A percentile compares a stretch with the other conserved stretches of the same genome.
phyloP scores from a whole-genome alignment of 2,888 invertebrate genomes.

The Eupithecia tripunctaria region DNA sequence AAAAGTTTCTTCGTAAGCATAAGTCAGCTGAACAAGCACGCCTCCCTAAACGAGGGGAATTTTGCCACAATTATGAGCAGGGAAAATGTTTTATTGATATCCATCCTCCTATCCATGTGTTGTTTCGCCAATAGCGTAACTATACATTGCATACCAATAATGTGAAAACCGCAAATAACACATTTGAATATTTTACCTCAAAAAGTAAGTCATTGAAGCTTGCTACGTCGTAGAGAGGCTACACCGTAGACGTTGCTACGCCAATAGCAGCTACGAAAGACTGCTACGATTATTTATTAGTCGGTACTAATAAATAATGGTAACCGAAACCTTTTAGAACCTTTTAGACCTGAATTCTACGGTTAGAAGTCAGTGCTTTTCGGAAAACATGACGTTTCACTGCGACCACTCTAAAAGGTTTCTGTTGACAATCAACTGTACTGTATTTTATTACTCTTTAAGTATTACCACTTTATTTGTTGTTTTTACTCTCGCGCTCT shows the following conservation, averaged over 20 bases:
- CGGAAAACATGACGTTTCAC: not conserved
- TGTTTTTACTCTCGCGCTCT: not conserved
- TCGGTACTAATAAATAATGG: no score
- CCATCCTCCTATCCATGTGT: not conserved
- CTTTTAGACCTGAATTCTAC: no score
- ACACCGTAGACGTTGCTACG: conserved; percentile 3
- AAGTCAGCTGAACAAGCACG: no score
- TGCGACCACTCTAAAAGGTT: not conserved
- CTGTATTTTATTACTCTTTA: no score
- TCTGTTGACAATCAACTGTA: not conserved
- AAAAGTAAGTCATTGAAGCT: not conserved
- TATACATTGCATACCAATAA: not conserved
- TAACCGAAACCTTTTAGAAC: no score
- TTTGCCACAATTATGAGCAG: no score
- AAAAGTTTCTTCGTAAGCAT: no score
- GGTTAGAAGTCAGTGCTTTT: not conserved
- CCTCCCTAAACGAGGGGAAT: no score
- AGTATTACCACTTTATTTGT: not conserved
- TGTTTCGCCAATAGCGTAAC: not conserved
- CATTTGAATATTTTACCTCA: not conserved
- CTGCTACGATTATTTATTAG: not conserved
- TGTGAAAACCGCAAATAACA: not conserved
- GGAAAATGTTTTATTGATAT: no score
- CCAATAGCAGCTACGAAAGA: not conserved
- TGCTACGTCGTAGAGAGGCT: conserved; percentile 5